These are phyloP conservation scores for Megaceryle torquata DNA, from an alignment of 2,113 vertebrate genomes.

Conservation along the genomic window DNA sequence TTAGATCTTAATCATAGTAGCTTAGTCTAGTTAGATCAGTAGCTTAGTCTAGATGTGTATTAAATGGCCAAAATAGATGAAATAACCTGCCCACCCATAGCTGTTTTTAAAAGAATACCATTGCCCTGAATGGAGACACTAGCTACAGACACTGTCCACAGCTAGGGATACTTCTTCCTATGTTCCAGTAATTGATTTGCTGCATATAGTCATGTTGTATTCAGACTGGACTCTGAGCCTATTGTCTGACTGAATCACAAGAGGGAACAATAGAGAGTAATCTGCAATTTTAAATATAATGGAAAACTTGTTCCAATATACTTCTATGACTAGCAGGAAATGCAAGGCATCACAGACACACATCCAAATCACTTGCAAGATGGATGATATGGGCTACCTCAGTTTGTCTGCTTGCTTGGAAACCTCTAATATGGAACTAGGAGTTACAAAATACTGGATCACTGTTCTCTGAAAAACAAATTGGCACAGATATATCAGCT, in stretches of 20 bases:
- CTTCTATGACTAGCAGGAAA: neutral
- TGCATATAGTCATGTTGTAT: neutral
- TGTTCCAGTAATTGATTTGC: neutral
- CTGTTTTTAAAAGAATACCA: neutral
- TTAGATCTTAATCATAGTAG: neutral
- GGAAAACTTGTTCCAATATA: neutral
- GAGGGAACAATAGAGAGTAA: neutral
- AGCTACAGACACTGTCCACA: neutral
- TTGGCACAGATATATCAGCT: neutral
- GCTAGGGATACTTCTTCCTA: neutral
- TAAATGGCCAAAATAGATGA: neutral
- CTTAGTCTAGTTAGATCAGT: neutral
- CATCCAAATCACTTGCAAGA: neutral
- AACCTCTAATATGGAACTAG: neutral
- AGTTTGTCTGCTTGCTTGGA: neutral
- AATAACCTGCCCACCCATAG: neutral
- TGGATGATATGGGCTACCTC: neutral
- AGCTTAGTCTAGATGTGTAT: neutral
- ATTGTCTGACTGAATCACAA: neutral
- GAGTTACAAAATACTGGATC: neutral
- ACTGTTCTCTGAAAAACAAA: neutral
- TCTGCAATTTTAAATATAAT: neutral
- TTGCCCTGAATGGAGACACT: neutral
- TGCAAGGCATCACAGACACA: neutral
- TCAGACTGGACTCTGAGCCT: neutral